phyloP scores from a whole-genome alignment of 53 echinoderm and acorn worm genomes.

The Paracentrotus lividus region DNA sequence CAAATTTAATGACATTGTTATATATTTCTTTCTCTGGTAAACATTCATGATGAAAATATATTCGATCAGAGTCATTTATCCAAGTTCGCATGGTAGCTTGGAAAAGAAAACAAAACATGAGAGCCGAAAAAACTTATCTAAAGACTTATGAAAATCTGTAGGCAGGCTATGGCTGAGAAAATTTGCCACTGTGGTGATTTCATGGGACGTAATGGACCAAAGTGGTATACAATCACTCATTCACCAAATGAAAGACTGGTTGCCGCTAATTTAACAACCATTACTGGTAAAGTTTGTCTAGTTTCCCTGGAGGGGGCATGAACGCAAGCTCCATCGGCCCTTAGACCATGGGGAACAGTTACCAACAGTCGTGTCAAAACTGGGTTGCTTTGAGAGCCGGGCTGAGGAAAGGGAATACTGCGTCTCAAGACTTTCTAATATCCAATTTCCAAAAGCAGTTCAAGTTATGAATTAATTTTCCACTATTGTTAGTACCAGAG shows the following conservation, averaged over 20 bases:
- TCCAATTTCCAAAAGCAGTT: slow-evolving; percentile 43
- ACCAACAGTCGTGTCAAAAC: slow-evolving; percentile 34
- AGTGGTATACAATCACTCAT: not conserved
- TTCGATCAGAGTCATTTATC: not conserved
- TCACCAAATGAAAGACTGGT: slow-evolving; percentile 33
- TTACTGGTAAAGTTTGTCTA: slow-evolving; percentile 55
- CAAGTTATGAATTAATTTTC: slow-evolving; percentile 69
- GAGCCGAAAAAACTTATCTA: not conserved
- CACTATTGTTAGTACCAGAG: slow-evolving; percentile 48
- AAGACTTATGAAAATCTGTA: not conserved
- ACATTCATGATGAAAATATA: not conserved
- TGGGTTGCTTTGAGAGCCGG: not conserved
- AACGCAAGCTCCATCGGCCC: not conserved
- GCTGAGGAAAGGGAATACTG: slow-evolving; percentile 57
- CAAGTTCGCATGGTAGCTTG: not conserved
- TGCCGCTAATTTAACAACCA: slow-evolving; percentile 64
- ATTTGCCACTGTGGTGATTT: slow-evolving; percentile 14
- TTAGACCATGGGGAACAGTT: not conserved
- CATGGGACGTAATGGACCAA: slow-evolving; percentile 14
- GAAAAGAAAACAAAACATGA: not conserved
- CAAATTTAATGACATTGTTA: not conserved
- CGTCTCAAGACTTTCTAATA: slow-evolving; percentile 24
- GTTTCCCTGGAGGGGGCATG: slow-evolving; percentile 16
- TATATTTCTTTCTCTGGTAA: not conserved
- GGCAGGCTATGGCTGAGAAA: slow-evolving; percentile 17